Evolutionary conservation across 2,888 invertebrate species (phyloP).

Genomic region (Cephus runcator): DNA sequence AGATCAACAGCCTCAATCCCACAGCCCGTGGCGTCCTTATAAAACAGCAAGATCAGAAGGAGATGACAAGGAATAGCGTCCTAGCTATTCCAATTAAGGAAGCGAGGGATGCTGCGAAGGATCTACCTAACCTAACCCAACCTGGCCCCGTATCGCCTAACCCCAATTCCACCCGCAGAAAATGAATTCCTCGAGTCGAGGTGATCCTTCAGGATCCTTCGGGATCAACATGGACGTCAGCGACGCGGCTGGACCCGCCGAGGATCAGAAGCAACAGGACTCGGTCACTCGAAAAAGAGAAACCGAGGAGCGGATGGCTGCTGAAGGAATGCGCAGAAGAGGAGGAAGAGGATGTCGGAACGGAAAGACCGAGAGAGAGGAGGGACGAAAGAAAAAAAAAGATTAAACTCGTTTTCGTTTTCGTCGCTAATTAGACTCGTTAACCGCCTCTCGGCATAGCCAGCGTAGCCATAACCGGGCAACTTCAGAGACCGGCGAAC

Average conservation of each 20-base stretch:
- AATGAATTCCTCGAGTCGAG: neutral
- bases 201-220: neutral
- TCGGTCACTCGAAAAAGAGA: neutral
- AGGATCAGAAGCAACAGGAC: neutral
- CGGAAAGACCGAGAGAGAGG: slow-evolving; percentile 24
- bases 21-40: neutral
- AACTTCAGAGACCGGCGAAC: slow-evolving; percentile 41
- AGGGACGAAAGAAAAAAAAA: slow-evolving; percentile 39
- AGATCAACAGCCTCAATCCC: neutral
- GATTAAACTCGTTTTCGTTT: slow-evolving; percentile 66
- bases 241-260: neutral
- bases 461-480: slow-evolving; percentile 62
- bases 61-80: neutral
- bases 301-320: neutral
- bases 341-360: slow-evolving; percentile 12
- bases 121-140: neutral
- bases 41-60: neutral
- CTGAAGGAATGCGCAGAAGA: slow-evolving; percentile 13
- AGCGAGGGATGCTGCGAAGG: neutral
- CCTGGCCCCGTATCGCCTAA: neutral
- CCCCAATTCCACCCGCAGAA: neutral
- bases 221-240: neutral
- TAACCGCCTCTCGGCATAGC: slow-evolving; percentile 58
- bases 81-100: neutral
- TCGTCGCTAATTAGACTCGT: slow-evolving; percentile 67